Percentiles rank a stretch among this genome's conserved stretches.
Conservation (phyloP, 2,888 invertebrate genomes). For the Plebejus argus region DNA sequence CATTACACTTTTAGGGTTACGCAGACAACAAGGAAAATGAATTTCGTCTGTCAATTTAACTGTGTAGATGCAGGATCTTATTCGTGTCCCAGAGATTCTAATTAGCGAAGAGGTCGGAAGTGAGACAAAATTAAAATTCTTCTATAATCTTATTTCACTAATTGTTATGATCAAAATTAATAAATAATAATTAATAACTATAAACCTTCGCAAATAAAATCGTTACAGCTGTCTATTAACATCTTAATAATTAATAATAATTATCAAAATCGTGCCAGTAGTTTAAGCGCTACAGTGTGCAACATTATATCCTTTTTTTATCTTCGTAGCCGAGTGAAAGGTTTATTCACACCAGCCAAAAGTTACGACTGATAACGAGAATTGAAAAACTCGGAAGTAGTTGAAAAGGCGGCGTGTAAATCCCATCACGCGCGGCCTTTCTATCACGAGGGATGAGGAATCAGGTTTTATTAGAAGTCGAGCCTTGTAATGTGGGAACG, state of each 20-base stretch:
- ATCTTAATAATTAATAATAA: too few species aligned
- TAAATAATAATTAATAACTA: too few species aligned
- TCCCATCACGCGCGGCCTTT: constrained; percentile 52
- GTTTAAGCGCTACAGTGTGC: too few species aligned
- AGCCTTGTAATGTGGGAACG: not conserved
- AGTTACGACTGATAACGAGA: not conserved
- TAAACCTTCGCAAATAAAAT: too few species aligned
- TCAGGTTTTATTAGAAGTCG: constrained; percentile 16
- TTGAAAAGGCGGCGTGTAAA: constrained; percentile 47
- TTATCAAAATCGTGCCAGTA: too few species aligned
- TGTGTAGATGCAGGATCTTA: too few species aligned
- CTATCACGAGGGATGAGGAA: constrained; percentile 53
- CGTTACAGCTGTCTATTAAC: too few species aligned
- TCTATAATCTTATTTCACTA: too few species aligned
- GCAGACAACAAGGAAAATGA: not conserved
- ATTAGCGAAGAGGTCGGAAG: too few species aligned
- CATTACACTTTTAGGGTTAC: not conserved
- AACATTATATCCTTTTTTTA: not conserved
- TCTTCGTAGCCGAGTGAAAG: not conserved
- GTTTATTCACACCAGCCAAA: not conserved
- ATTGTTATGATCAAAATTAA: too few species aligned
- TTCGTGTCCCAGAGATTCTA: too few species aligned
- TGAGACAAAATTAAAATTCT: too few species aligned
- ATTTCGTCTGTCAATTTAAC: not conserved
- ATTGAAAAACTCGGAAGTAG: constrained; percentile 19